Evolutionary conservation across 2,797 vertebrate genomes (phyloP), one percentile per base, ranked within the genome.

Genomic region (Cygnus olor): DNA sequence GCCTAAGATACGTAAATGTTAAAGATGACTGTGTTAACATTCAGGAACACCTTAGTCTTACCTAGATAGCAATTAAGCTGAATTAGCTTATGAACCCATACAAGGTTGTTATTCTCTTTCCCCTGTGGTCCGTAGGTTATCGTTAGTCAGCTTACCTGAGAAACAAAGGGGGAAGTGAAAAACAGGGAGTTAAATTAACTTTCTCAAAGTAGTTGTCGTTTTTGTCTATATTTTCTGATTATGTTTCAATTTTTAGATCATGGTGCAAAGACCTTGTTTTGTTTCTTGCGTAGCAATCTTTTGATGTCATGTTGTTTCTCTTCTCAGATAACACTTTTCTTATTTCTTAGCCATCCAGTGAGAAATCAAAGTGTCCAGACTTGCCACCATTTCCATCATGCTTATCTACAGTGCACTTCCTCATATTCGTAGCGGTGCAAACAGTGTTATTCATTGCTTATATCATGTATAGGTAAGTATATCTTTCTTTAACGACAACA

Each of bases 401-500:
- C 94, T 97, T 99, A 76, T 99, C 99, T 64, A 99, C 98, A 1
- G 27, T 98, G 58, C 99, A 99, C 96, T 99, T 99, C 82, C 80
- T 98, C 42, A 36, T 99, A 87, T 99, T 99, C 85, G 98, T 99
- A 30, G 98, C 98, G 1, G 66, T 98, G 87, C 99, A 99, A 85
- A 99, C 99, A 2, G 96, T 99, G 89, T 96, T 99, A 40, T 99
- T 99, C 97, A 97, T 99, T 91, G 98, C 98, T 93, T 99, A 99
- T 94, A 94, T 99, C 97, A 98, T 99, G 98, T 99, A 99, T 97
- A 99, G 98, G 99, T 99, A 97, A 96, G 98, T 95, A 17, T 32
- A 14, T 4, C 32, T 51, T 68, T 58, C 11, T 84, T 88, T 38
- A 38, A 83, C 83, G 54, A 25, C 13, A 80, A 10, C 45, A 34